These are phyloP conservation scores for Saccostrea echinata DNA, from an alignment of 1,140 invertebrate species.

Conservation along the genomic window DNA sequence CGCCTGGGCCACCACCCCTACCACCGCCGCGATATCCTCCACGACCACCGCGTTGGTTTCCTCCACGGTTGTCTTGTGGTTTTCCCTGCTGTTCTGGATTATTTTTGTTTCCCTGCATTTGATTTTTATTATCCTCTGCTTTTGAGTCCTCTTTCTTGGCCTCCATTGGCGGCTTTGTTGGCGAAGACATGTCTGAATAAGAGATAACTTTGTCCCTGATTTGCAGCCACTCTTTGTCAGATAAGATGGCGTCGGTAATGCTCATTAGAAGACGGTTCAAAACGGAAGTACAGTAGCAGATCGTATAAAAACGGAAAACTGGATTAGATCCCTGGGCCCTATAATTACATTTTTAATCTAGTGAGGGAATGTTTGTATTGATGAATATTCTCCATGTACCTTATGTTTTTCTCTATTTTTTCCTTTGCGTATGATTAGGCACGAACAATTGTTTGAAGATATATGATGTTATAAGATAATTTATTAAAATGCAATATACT, in stretches of 20 bases:
- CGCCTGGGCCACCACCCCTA: conserved; percentile 6
- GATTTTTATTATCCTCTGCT: conserved; percentile 6
- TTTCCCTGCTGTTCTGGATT: conserved; percentile 35
- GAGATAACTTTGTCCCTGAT: background rate
- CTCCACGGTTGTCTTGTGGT: background rate
- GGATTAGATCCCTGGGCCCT: too few species aligned
- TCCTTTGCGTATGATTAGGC: too few species aligned
- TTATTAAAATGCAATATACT: too few species aligned
- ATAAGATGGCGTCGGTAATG: background rate
- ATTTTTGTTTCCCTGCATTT: conserved; percentile 26
- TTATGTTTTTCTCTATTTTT: too few species aligned
- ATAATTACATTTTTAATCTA: too few species aligned
- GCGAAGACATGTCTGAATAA: conserved; percentile 38
- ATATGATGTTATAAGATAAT: too few species aligned
- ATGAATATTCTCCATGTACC: too few species aligned
- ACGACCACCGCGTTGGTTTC: background rate
- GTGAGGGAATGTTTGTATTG: too few species aligned
- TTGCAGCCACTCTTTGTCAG: background rate
- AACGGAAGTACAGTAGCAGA: background rate
- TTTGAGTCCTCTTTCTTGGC: conserved; percentile 3
- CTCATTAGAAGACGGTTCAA: background rate
- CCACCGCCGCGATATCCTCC: conserved; percentile 43
- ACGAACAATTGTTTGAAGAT: too few species aligned
- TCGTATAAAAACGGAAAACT: conserved; percentile 1
- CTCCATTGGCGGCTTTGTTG: conserved; percentile 36